Percentiles rank a stretch among this genome's conserved stretches.
Conservation (phyloP, 2,888 invertebrate species). For the Ganaspis brasiliensis region DNA sequence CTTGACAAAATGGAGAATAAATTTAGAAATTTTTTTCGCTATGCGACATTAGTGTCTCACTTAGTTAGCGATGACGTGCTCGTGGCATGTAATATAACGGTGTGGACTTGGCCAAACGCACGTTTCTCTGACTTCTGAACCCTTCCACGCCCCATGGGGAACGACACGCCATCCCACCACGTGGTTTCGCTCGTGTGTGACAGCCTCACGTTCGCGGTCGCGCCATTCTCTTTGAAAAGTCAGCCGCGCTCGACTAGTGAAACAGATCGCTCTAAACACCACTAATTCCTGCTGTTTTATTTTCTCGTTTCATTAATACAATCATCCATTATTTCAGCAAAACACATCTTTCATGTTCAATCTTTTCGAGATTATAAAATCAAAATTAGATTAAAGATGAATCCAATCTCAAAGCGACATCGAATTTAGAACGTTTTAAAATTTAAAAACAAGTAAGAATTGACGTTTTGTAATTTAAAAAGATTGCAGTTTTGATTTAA, state of each 20-base stretch:
- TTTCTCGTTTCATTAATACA: slow-evolving; percentile 9
- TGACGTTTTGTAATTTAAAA: too few species aligned
- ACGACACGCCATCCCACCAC: slow-evolving; percentile 39
- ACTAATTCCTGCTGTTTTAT: slow-evolving; percentile 31
- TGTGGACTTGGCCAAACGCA: slow-evolving; percentile 29
- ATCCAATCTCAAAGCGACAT: too few species aligned
- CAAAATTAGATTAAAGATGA: too few species aligned
- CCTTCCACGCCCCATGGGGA: slow-evolving; percentile 38
- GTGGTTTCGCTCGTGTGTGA: slow-evolving; percentile 42
- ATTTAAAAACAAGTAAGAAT: too few species aligned
- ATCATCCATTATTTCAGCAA: slow-evolving; percentile 12
- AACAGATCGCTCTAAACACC: slow-evolving; percentile 55
- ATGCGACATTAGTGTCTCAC: slow-evolving; percentile 36
- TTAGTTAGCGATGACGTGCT: slow-evolving; percentile 31
- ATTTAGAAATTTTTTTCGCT: not conserved
- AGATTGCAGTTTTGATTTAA: too few species aligned
- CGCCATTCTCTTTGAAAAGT: slow-evolving; percentile 60
- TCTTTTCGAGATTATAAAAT: too few species aligned
- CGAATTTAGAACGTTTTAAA: too few species aligned
- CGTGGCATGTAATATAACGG: slow-evolving; percentile 29
- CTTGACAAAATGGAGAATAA: not conserved
- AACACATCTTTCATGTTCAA: too few species aligned
- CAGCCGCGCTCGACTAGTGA: slow-evolving; percentile 48
- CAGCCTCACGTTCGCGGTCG: slow-evolving; percentile 46
- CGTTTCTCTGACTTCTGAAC: slow-evolving; percentile 44